phyloP scores from a whole-genome alignment of 2,113 vertebrate genomes.

The Hemichromis elongatus region DNA sequence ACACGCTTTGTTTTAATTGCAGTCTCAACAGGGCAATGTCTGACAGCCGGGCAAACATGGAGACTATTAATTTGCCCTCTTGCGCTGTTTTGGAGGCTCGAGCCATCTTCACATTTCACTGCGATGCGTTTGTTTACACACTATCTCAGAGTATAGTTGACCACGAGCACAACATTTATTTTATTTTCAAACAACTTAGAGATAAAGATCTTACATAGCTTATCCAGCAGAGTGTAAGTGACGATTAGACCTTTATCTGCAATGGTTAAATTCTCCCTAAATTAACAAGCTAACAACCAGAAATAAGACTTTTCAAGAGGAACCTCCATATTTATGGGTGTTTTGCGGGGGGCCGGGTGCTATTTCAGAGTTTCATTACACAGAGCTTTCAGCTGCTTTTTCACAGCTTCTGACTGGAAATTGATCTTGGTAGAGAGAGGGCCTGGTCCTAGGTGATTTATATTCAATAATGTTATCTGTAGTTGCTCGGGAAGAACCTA shows the following conservation, averaged over 20 bases:
- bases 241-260: neutral
- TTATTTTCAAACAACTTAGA: neutral
- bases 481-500: slow-evolving; percentile 4
- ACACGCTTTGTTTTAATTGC: slow-evolving; percentile 7
- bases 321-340: neutral
- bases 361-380: slow-evolving; percentile 23
- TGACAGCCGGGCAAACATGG: slow-evolving; percentile 12
- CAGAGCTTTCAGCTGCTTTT: neutral
- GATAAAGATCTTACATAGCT: neutral
- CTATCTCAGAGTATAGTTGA: neutral
- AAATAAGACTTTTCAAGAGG: neutral
- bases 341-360: neutral
- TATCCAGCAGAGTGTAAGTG: neutral
- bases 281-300: neutral
- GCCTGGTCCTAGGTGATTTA: slow-evolving; percentile 2
- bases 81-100: neutral
- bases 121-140: neutral
- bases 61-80: slow-evolving; percentile 1
- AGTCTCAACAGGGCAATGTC: neutral
- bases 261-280: neutral
- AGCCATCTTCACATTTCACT: neutral
- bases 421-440: slow-evolving; percentile 25
- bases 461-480: slow-evolving; percentile 41
- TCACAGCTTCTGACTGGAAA: slow-evolving; percentile 15
- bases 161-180: neutral